phyloP scores from a whole-genome alignment of 2,888 invertebrate species.

The Chymomyza procnemis region DNA sequence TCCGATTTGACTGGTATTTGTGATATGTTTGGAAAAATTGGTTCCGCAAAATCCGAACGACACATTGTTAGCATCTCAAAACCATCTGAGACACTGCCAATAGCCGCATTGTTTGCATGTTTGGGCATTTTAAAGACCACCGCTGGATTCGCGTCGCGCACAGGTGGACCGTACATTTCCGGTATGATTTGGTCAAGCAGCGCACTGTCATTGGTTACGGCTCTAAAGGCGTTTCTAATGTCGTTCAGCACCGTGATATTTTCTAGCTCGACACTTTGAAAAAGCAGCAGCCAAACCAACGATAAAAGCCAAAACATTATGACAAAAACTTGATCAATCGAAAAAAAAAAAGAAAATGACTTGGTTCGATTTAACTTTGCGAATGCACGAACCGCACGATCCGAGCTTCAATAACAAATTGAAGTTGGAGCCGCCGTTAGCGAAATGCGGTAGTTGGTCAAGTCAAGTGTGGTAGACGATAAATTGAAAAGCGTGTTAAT shows the following conservation, averaged over 20 bases:
- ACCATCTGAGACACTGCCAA: constrained; percentile 9
- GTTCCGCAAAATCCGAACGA: constrained; percentile 69
- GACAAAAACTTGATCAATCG: constrained; percentile 8
- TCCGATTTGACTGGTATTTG: background rate
- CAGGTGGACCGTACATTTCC: constrained; percentile 70
- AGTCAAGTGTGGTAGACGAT: constrained; percentile 26
- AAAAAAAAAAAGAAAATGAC: no score
- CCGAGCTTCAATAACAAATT: constrained; percentile 58
- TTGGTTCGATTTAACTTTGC: constrained; percentile 1
- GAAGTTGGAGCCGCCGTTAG: constrained; percentile 48
- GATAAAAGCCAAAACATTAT: constrained; percentile 32
- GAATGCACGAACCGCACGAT: constrained; percentile 43
- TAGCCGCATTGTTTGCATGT: background rate
- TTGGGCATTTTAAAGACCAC: constrained; percentile 72
- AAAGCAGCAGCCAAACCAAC: constrained; percentile 12
- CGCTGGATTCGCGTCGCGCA: constrained; percentile 58
- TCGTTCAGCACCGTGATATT: constrained; percentile 55
- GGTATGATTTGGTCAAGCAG: constrained; percentile 62
- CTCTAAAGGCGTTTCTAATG: constrained; percentile 68
- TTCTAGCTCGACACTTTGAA: constrained; percentile 1
- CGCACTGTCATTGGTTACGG: constrained; percentile 64
- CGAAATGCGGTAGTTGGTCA: constrained; percentile 65
- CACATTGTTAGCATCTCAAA: constrained; percentile 60
- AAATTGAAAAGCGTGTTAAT: constrained; percentile 44
- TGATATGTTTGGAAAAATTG: constrained; percentile 75